Percentiles rank a stretch among this genome's conserved stretches.
These are phyloP conservation scores for Xyliphius kryptos DNA, from an alignment of 2,113 vertebrate species.

Conservation along the genomic window DNA sequence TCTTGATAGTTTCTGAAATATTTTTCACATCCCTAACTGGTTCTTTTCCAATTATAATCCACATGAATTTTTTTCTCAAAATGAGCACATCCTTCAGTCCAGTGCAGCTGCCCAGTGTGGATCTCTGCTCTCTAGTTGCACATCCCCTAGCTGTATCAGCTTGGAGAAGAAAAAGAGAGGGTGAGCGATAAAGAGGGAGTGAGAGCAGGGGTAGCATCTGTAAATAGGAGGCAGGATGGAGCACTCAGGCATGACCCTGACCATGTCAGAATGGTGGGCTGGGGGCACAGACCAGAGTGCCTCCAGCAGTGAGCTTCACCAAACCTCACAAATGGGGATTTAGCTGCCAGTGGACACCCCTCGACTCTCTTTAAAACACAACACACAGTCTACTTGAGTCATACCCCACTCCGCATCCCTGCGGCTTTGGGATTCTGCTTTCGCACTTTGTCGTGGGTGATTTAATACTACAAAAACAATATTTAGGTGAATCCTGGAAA, in stretches of 20 bases:
- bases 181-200: conserved; percentile 30
- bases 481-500: too few species aligned
- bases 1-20: conserved; percentile 23
- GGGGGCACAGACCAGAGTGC: conserved; percentile 65
- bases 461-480: not conserved
- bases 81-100: conserved; percentile 32
- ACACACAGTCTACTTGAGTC: conserved; percentile 28
- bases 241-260: conserved; percentile 69
- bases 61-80: conserved; percentile 41
- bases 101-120: conserved; percentile 39
- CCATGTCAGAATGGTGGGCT: conserved; percentile 65
- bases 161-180: conserved; percentile 56
- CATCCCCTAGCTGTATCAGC: conserved; percentile 67
- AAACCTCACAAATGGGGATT: conserved; percentile 47
- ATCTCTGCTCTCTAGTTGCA: conserved; percentile 56
- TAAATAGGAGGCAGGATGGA: conserved; percentile 63
- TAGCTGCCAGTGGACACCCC: conserved; percentile 43
- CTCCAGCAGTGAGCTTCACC: conserved; percentile 59
- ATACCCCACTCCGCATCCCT: conserved; percentile 24
- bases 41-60: conserved; percentile 47
- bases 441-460: not conserved
- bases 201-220: conserved; percentile 47
- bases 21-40: conserved; percentile 33
- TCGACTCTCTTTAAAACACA: conserved; percentile 41
- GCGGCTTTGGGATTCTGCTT: conserved; percentile 19